phyloP scores from a whole-genome alignment of 2,888 invertebrate genomes.

The Caenorhabditis sp. region DNA sequence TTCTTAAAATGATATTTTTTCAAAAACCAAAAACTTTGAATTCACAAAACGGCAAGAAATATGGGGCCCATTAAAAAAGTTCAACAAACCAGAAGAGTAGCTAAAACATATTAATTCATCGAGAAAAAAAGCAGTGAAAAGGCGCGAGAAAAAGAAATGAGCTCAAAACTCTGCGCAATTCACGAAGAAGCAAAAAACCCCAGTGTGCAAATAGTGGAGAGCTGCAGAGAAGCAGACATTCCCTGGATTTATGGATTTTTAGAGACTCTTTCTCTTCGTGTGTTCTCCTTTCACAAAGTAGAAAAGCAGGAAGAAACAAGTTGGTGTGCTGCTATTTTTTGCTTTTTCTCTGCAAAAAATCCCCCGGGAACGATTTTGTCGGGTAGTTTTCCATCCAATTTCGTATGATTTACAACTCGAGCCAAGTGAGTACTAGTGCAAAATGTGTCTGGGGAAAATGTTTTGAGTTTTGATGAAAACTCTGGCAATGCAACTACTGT shows the following conservation, averaged over 20 bases:
- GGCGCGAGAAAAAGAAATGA: background rate
- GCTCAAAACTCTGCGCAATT: background rate
- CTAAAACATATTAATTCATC: background rate
- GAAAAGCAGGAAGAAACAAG: background rate
- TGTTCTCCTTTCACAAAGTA: background rate
- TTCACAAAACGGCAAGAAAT: too few relatives aligned
- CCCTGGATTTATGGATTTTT: background rate
- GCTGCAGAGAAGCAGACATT: background rate
- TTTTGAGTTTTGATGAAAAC: background rate
- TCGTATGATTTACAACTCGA: background rate
- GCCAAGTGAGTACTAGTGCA: background rate
- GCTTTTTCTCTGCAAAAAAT: background rate
- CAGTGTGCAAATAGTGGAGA: background rate
- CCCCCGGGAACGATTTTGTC: background rate
- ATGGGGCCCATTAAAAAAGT: too few relatives aligned
- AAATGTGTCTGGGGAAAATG: background rate
- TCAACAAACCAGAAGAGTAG: too few relatives aligned
- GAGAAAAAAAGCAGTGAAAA: background rate
- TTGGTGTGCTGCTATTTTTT: background rate
- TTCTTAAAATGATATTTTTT: too few relatives aligned
- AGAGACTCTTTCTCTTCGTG: background rate
- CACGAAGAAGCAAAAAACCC: background rate
- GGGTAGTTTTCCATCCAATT: background rate
- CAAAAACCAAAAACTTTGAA: too few relatives aligned
- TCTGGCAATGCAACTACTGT: background rate